Evolutionary conservation across 2,888 invertebrate genomes (phyloP), one percentile per base, ranked within the genome.

Genomic region (Andrena praecox): DNA sequence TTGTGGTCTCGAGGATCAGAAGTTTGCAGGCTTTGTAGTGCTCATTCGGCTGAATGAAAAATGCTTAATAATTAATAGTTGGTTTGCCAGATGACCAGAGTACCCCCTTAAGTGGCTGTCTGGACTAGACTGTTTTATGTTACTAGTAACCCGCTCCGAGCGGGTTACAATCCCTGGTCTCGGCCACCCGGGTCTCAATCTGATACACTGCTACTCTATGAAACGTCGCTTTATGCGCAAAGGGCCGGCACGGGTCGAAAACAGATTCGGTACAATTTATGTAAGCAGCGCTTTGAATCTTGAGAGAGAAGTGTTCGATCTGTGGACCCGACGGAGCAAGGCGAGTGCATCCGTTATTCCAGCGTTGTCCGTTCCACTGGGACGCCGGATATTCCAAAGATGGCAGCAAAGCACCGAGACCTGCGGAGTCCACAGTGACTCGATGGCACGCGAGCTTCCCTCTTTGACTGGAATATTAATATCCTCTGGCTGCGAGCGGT

Each of bases 391-490:
- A 88, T 90, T 85, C 84, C 87, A 82, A 85, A 89, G 90, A 90
- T 90, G 91, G 89, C 82, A 88, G 71, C 81, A 77, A 77, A 78
- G 70, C 84, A 87, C 78, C 69, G 87, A 62, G 78, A 81, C 87
- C 42, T 77, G 73, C 76, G 70, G 66, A 70, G 64, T 77, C 72
- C 71, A 73, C 82, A 85, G 82, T 80, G 78, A 68, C 87, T 68
- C 78, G 77, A 77, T 75, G 85, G 87, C 85, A 87, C 87, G 87
- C 87, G 85, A 83, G 84, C 79, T 79, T 73, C 75, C 75, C 75
- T 82, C 87, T 84, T 87, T 82, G 87, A 87, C 87, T 87, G 75
- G 89, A 89, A 89, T 87, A 87, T 87, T 87, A 87, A 87, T 89
- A 85, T 87, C 73, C 74, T 77, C 54, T 54, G 54, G 77, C 64